phyloP scores from a whole-genome alignment of 1,140 invertebrate genomes.

The Zaprionus kolodkinae region DNA sequence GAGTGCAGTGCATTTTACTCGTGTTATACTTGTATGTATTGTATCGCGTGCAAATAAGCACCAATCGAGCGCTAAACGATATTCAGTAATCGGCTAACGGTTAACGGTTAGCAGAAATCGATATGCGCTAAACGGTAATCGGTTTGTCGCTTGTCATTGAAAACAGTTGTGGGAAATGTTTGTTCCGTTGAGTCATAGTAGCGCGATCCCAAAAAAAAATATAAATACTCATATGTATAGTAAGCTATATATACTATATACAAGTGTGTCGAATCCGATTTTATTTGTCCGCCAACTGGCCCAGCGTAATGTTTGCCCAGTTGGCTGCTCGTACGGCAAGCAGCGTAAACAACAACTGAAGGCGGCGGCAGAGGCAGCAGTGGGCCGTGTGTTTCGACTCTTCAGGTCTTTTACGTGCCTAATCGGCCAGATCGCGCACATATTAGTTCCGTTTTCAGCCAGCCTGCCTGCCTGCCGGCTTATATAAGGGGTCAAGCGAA shows the following conservation, averaged over 20 bases:
- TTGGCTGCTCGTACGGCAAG: conserved; percentile 15
- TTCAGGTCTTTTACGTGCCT: not conserved
- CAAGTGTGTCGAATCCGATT: conserved; percentile 58
- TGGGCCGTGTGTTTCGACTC: not conserved
- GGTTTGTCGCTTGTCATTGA: conserved; percentile 27
- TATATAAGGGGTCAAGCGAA: conserved; percentile 69
- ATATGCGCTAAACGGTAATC: conserved; percentile 16
- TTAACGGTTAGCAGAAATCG: conserved; percentile 12
- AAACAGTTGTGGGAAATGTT: conserved; percentile 25
- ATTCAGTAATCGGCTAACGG: conserved; percentile 8
- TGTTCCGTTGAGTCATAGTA: conserved; percentile 55
- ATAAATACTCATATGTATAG: not conserved
- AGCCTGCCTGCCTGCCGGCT: conserved; percentile 35
- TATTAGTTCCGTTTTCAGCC: conserved; percentile 69
- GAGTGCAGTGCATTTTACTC: conserved; percentile 15
- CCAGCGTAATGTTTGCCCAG: conserved; percentile 40
- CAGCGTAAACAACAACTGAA: not conserved
- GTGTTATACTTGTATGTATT: conserved; percentile 25
- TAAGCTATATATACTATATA: conserved; percentile 1
- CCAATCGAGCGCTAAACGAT: conserved; percentile 14
- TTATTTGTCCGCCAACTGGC: conserved; percentile 51
- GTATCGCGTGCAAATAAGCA: conserved; percentile 17
- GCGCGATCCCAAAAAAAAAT: not conserved
- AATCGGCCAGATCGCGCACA: conserved; percentile 19
- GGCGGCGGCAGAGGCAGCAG: not conserved